Conservation (phyloP, 2,797 vertebrate genomes). For the Pseudochaenichthys georgianus region DNA sequence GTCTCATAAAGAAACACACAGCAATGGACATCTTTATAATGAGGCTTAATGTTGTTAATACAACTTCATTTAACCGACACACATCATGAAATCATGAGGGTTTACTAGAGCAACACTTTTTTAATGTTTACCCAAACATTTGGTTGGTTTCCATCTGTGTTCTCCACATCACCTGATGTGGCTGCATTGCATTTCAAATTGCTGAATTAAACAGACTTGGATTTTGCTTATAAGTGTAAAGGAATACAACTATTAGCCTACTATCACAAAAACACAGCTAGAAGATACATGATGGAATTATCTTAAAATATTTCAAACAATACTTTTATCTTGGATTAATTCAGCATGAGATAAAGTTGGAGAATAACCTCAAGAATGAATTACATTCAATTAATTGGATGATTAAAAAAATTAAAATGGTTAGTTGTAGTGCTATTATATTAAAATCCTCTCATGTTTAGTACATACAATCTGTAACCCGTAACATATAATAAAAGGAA, state of each 20-base stretch:
- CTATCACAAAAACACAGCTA: too few relatives aligned
- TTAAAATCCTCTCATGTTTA: not conserved
- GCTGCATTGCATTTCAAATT: not conserved
- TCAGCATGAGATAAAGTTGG: too few relatives aligned
- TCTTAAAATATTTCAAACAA: too few relatives aligned
- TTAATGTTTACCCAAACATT: too few relatives aligned
- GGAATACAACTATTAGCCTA: too few relatives aligned
- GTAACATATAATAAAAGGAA: not conserved
- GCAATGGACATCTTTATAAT: not conserved
- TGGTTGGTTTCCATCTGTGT: not conserved
- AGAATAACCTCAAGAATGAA: too few relatives aligned
- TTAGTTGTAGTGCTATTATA: not conserved
- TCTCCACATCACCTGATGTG: not conserved
- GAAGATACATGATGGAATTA: too few relatives aligned
- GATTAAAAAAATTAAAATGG: not conserved
- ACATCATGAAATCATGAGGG: not conserved
- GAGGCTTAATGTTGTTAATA: not conserved
- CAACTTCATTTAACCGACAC: not conserved
- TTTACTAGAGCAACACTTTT: not conserved
- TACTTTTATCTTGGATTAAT: too few relatives aligned
- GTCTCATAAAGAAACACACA: not conserved
- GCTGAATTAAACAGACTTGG: not conserved
- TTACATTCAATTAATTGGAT: too few relatives aligned
- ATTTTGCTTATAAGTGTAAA: too few relatives aligned
- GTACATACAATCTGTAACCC: not conserved